Percentiles rank a stretch among this genome's conserved stretches.
Evolutionary conservation across 2,888 invertebrate genomes (phyloP).

Genomic region (Furcula furcula): DNA sequence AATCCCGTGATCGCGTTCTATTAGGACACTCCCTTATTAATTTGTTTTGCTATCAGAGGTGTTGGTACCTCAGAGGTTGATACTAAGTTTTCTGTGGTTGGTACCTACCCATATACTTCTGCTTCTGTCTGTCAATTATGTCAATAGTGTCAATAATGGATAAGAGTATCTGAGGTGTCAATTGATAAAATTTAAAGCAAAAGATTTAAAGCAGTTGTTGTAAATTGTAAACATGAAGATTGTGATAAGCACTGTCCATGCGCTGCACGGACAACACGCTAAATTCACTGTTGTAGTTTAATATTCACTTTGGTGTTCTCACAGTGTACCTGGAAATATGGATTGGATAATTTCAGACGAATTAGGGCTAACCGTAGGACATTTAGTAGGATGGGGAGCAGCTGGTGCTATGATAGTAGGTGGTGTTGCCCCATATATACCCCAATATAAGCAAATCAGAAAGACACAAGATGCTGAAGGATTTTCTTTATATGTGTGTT

Average conservation of each 20-base stretch:
- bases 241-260: slow-evolving; percentile 9
- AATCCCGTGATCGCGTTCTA: too few relatives aligned
- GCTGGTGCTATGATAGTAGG: slow-evolving; percentile 96
- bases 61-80: too few relatives aligned
- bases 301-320: slow-evolving; percentile 7
- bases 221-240: slow-evolving; percentile 22
- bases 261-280: slow-evolving; percentile 2
- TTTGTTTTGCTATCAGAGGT: too few relatives aligned
- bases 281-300: slow-evolving; percentile 11
- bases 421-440: slow-evolving; percentile 97
- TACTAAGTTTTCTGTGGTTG: too few relatives aligned
- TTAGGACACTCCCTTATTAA: too few relatives aligned
- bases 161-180: too few relatives aligned
- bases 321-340: slow-evolving; percentile 63
- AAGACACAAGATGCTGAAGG: slow-evolving; percentile 96
- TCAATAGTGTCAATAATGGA: too few relatives aligned
- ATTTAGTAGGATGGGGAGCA: slow-evolving; percentile 89
- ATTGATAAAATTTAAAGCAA: background rate
- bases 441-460: slow-evolving; percentile 96
- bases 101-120: too few relatives aligned
- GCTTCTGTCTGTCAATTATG: too few relatives aligned
- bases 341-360: slow-evolving; percentile 91
- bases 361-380: slow-evolving; percentile 87
- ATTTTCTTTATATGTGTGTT: slow-evolving; percentile 98
- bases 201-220: too few relatives aligned